These are phyloP conservation scores for Trachythela sp. DNA, from an alignment of 64 coral and sea anemone species.

Conservation along the genomic window DNA sequence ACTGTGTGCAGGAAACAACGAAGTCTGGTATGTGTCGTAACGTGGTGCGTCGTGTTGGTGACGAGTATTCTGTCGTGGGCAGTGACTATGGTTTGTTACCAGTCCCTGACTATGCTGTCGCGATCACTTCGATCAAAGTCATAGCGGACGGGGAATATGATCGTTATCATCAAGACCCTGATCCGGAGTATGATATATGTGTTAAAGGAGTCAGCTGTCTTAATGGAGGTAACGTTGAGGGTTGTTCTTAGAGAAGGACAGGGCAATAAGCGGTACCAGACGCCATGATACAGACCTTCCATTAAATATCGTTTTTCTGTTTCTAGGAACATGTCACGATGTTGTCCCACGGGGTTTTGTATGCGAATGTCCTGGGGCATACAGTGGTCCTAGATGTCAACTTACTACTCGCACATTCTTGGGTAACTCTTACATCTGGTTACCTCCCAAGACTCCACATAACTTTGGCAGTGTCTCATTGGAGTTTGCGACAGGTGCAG, in stretches of 20 bases:
- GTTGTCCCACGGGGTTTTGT: constrained; percentile 69
- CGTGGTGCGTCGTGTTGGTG: constrained; percentile 10
- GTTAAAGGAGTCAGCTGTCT: constrained; percentile 50
- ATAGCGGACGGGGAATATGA: constrained; percentile 32
- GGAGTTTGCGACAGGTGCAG: constrained; percentile 58
- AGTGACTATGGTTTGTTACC: constrained; percentile 67
- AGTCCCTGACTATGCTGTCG: constrained; percentile 17
- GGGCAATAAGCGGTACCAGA: too few species aligned
- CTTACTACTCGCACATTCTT: constrained; percentile 76
- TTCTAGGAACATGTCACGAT: constrained; percentile 55
- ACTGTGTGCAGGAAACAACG: constrained; percentile 65
- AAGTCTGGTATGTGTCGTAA: constrained; percentile 64
- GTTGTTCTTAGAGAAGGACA: too few species aligned
- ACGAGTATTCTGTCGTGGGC: constrained; percentile 65
- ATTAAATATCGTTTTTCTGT: not conserved
- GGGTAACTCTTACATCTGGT: constrained; percentile 74
- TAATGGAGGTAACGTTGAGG: constrained; percentile 43
- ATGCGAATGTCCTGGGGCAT: constrained; percentile 61
- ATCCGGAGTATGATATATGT: not conserved
- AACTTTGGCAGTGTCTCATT: constrained; percentile 60
- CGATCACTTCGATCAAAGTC: constrained; percentile 69
- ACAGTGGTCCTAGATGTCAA: constrained; percentile 71
- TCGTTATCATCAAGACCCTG: not conserved
- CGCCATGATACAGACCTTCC: too few species aligned
- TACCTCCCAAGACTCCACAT: constrained; percentile 61